These are phyloP conservation scores for Siderastrea radians DNA, from an alignment of 92 coral and sea anemone species.

Conservation along the genomic window DNA sequence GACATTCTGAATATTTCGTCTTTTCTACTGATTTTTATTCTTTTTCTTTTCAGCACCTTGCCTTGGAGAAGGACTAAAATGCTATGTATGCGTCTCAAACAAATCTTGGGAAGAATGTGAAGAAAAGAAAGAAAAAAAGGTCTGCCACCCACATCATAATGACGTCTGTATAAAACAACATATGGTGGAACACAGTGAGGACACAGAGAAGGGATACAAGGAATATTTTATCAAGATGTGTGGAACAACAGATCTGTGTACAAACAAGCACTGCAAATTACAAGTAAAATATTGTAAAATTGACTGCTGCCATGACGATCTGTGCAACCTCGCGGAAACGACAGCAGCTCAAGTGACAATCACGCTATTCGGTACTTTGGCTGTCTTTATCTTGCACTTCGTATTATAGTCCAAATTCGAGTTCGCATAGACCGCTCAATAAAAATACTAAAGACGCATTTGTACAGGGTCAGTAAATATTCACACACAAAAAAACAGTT, in stretches of 20 bases:
- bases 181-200: neutral
- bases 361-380: neutral
- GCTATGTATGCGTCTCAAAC: neutral
- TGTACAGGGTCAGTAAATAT: neutral
- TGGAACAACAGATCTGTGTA: neutral
- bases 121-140: neutral
- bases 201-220: neutral
- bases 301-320: slow-evolving; percentile 11
- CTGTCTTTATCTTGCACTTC: neutral
- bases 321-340: neutral
- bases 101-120: slow-evolving; percentile 15
- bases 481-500: too few species aligned
- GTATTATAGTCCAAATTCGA: too few species aligned
- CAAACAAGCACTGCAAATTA: neutral
- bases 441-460: too few species aligned
- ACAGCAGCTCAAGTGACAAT: too few species aligned
- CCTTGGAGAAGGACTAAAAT: slow-evolving; percentile 6
- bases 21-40: neutral
- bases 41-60: neutral
- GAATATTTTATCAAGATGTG: slow-evolving; percentile 2
- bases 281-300: neutral
- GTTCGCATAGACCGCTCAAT: too few species aligned
- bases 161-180: neutral
- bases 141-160: neutral
- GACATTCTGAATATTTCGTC: too few species aligned